Conservation (phyloP, 1,140 invertebrate species). For the Ditylenchus dipsaci region DNA sequence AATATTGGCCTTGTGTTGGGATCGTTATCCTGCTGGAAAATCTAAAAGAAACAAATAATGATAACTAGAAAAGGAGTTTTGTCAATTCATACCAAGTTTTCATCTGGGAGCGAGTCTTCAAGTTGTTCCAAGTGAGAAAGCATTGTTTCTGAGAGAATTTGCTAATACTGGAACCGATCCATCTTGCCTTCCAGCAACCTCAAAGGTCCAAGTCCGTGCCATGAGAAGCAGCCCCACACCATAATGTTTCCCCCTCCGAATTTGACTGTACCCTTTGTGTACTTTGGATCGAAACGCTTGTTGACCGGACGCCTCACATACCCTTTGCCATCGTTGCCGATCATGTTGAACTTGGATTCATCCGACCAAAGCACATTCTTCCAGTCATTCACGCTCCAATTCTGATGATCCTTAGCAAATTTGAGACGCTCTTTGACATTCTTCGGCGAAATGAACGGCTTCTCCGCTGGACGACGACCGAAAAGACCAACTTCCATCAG, state of each 20-base stretch:
- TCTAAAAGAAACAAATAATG: slow-evolving; percentile 3
- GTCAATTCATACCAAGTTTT: too few relatives aligned
- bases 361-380: slow-evolving; percentile 31
- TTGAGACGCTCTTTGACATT: too few relatives aligned
- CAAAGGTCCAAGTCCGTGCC: slow-evolving; percentile 49
- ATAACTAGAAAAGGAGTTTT: too few relatives aligned
- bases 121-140: slow-evolving; percentile 1
- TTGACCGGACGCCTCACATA: slow-evolving; percentile 33
- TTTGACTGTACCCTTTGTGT: slow-evolving; percentile 53
- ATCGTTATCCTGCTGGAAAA: slow-evolving; percentile 23
- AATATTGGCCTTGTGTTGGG: slow-evolving; percentile 9
- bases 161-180: slow-evolving; percentile 30
- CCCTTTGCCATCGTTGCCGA: slow-evolving; percentile 28
- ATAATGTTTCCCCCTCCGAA: slow-evolving; percentile 54
- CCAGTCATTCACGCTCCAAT: slow-evolving; percentile 27
- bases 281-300: slow-evolving; percentile 29
- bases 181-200: slow-evolving; percentile 56
- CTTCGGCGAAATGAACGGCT: too few relatives aligned
- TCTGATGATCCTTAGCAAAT: slow-evolving; percentile 23
- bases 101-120: slow-evolving; percentile 6
- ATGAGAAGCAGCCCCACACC: slow-evolving; percentile 58
- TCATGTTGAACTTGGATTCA: slow-evolving; percentile 43
- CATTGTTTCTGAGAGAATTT: slow-evolving; percentile 13
- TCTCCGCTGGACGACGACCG: too few relatives aligned
- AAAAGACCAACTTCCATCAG: too few relatives aligned